Base-by-base conservation (phyloP, 2,888 invertebrate genomes). In the Drosophila subsilvestris region DNA sequence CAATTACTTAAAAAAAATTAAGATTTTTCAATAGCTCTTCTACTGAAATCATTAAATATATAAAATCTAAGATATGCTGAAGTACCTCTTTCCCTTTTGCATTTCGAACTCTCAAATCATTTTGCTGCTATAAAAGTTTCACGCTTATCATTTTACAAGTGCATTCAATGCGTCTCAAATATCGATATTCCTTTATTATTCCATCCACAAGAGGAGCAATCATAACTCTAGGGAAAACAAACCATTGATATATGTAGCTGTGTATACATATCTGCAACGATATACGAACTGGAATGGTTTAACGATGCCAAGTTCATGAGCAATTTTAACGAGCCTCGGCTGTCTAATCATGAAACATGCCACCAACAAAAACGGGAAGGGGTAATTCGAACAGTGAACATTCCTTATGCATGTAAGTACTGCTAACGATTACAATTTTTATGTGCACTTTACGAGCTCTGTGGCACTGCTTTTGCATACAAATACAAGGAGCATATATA, bases 401-500 rank as follows among this genome's bases (percentile, higher is more conserved):
- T 83, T 80, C 72, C 48, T 62, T 51, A 80, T 74, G 76, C 82
- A 69, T 71, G 80, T 69, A 76, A 83, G 80, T 83, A 82, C 80
- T 71, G 49, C 68, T 44, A 69, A 67, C 63, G 84, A 86, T 86
- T 85, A 81, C 69, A 68, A 61, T 70, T 84, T 84, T 84, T 74
- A 84, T 84, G 83, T 79, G 79, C 85, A 79, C 82, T 84, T 84
- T 81, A 84, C 79, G 87, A 86, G 60, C 55, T 71, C 53, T 71
- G 49, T 17, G 58, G 63, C 74, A 75, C 80, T 75, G 72, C 84
- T 80, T 71, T 86, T 83, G 82, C 82, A 82, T 86, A 83, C 76
- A 66, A 83, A 86, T 63, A 3, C 3, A 3, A 0, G 22, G 12
- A 18, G 20, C 25, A 49, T 25, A 50, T 18, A 18, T 42, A 3